Conservation (phyloP, 2,113 vertebrate genomes). For the Pollimyrus isidori region DNA sequence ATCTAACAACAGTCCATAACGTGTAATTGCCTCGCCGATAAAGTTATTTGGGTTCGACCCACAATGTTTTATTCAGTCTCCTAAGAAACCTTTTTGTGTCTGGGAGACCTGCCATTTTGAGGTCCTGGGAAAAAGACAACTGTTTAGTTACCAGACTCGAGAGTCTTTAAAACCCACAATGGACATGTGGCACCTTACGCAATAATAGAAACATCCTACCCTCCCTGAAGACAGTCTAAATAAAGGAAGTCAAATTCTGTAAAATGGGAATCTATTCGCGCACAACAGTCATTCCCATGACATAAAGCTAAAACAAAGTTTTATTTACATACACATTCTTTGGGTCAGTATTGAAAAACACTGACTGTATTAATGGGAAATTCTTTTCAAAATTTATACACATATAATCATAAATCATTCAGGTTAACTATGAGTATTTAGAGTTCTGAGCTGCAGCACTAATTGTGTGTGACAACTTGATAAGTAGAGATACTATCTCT, state of each 20-base stretch:
- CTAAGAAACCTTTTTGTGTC: constrained; percentile 52
- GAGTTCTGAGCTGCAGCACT: not conserved
- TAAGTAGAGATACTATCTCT: not conserved
- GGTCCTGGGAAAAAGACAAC: constrained; percentile 55
- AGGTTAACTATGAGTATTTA: not conserved
- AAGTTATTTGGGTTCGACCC: constrained; percentile 51
- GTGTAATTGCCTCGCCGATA: constrained; percentile 47
- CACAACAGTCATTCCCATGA: not conserved
- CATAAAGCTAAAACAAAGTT: not conserved
- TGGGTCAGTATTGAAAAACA: not conserved
- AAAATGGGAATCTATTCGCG: not conserved
- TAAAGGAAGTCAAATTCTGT: not conserved
- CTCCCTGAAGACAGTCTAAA: constrained; percentile 4
- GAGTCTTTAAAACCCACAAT: constrained; percentile 13
- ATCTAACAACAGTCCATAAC: constrained; percentile 4
- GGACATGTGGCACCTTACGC: constrained; percentile 16
- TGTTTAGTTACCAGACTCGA: constrained; percentile 27
- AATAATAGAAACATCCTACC: constrained; percentile 18
- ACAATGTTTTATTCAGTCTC: constrained; percentile 55
- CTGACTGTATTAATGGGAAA: not conserved
- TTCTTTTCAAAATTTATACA: not conserved
- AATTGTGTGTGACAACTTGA: not conserved
- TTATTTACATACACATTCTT: not conserved
- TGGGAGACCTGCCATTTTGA: constrained; percentile 55
- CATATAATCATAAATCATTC: not conserved